phyloP scores from a whole-genome alignment of 2,797 vertebrate species.

The Mus minutoides region DNA sequence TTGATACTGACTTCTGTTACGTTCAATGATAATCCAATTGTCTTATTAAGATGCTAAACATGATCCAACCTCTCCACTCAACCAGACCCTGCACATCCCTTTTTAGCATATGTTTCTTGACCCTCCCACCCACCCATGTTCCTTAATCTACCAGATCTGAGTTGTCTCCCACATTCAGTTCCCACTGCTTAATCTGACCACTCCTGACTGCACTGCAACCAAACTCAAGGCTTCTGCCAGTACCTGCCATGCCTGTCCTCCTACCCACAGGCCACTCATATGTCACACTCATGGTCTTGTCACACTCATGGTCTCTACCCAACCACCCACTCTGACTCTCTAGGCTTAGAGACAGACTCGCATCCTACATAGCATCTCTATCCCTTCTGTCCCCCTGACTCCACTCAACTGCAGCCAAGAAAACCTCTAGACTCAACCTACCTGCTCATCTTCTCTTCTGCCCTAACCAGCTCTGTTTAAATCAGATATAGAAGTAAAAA shows the following conservation, averaged over 20 bases:
- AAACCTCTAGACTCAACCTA: neutral
- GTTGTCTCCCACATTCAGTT: neutral
- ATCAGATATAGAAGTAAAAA: neutral
- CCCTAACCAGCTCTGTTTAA: neutral
- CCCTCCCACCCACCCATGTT: too few relatives aligned
- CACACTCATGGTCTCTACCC: neutral
- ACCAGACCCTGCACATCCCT: neutral
- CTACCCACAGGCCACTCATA: neutral
- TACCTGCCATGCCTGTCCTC: neutral
- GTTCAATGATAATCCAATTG: neutral
- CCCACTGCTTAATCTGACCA: neutral
- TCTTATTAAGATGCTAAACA: neutral
- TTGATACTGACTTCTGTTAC: neutral
- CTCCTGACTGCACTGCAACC: neutral
- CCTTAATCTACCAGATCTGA: neutral
- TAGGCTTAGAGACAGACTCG: neutral
- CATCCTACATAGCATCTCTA: neutral
- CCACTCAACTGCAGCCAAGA: neutral
- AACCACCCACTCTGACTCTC: neutral
- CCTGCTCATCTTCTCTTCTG: neutral
- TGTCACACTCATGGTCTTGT: neutral
- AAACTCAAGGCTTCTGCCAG: neutral
- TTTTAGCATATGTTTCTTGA: neutral
- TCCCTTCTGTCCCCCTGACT: neutral
- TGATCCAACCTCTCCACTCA: neutral